phyloP scores from a whole-genome alignment of 1,140 invertebrate species.

The Brachionus calyciflorus region DNA sequence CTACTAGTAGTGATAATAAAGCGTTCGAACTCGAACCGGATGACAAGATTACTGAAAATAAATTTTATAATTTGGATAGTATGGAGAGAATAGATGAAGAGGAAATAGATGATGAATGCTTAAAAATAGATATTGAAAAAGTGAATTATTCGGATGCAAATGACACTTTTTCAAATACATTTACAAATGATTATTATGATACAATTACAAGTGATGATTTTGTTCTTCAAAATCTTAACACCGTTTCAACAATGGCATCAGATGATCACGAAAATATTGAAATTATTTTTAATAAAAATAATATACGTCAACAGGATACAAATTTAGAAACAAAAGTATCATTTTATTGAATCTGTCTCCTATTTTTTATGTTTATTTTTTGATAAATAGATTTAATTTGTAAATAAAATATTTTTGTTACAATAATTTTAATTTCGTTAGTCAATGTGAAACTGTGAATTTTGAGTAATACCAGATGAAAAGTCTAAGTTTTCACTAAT shows the following conservation, averaged over 20 bases:
- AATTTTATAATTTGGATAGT: not conserved
- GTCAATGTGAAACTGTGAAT: no score
- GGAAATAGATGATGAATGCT: conserved; percentile 11
- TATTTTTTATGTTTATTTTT: no score
- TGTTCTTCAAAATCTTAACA: not conserved
- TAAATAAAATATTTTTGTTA: no score
- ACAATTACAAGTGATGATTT: conserved; percentile 9
- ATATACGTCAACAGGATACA: no score
- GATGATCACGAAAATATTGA: not conserved
- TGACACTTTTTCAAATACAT: not conserved
- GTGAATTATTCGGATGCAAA: not conserved
- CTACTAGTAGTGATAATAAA: not conserved
- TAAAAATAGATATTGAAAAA: conserved; percentile 29
- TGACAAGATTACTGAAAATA: not conserved
- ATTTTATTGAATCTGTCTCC: no score
- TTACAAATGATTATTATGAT: conserved; percentile 9
- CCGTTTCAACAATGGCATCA: not conserved
- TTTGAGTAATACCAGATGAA: no score
- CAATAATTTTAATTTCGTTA: no score
- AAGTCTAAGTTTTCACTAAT: no score
- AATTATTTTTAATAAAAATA: not conserved
- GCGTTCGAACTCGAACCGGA: not conserved
- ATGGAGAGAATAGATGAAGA: conserved; percentile 15
- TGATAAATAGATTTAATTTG: no score
- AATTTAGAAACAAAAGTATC: no score